Percentiles rank a stretch among this genome's conserved stretches.
phyloP scores from a whole-genome alignment of 2,113 vertebrate genomes.

The Muntiacus reevesi region DNA sequence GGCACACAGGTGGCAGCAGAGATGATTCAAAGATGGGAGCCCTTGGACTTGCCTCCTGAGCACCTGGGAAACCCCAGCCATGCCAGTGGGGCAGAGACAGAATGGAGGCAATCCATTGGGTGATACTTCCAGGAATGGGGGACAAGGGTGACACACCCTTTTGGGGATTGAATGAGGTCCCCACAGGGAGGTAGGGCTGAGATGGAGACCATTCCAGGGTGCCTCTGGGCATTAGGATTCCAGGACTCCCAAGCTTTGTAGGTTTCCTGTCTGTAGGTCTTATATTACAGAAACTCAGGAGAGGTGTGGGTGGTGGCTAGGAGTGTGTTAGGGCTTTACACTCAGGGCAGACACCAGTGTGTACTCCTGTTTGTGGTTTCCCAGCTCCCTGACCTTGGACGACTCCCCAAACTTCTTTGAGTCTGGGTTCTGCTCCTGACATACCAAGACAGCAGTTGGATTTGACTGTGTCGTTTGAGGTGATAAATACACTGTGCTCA shows the following conservation, averaged over 20 bases:
- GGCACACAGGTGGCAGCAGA: not conserved
- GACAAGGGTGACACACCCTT: not conserved
- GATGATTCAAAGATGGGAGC: not conserved
- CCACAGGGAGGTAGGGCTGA: not conserved
- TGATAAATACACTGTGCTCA: not conserved
- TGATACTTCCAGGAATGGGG: not conserved
- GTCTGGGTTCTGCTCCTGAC: not conserved
- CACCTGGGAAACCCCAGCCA: not conserved
- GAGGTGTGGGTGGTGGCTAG: not conserved
- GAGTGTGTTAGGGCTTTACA: not conserved
- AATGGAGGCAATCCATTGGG: not conserved
- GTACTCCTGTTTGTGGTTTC: not conserved
- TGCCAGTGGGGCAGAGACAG: not conserved
- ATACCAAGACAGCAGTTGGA: not conserved
- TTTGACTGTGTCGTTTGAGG: not conserved
- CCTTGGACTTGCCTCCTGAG: not conserved
- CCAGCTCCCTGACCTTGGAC: not conserved
- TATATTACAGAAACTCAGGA: not conserved
- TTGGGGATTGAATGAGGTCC: not conserved
- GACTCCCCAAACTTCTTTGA: not conserved
- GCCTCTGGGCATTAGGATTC: not conserved
- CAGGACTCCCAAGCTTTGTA: no score
- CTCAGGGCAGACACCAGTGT: not conserved
- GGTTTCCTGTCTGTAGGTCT: not conserved
- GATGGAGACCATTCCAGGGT: no score